Evolutionary conservation across 1,140 invertebrate species (phyloP), one percentile per base, ranked within the genome.

Genomic region (Bombus superbus): DNA sequence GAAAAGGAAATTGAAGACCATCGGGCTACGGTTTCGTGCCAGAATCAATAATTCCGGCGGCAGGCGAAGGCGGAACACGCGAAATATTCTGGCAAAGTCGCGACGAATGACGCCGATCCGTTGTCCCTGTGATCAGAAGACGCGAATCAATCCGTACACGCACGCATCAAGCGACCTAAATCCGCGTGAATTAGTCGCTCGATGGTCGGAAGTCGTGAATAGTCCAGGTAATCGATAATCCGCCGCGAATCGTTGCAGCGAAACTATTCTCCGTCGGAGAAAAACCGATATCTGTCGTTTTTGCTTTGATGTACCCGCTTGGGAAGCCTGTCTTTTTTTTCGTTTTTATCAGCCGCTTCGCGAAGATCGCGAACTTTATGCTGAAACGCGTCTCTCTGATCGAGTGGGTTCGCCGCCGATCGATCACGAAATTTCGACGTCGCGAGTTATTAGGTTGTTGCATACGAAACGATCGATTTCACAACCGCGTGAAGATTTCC

Each of bases 41-140:
- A 87, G 85, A 90, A 91, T 91, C 89, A 87, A 91, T 89, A 91
- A 90, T 83, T 78, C 68, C 74, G 75, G 32, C 66, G 79, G 84
- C 77, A 72, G 80, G 18, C 81, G 32, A 42, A 73, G 62, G 18
- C n/a, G 35, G 35, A 25, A 79, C 83, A 76, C 66, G 78, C 73
- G 88, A 90, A 89, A 89, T 78, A 77, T 73, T 87, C 83, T 73
- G 77, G 62, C 86, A 79, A 35, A 85, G 35, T 32, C 72, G 64
- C 76, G 76, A 28, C 38, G n/a, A 59, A 73, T 76, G 73, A 76
- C 77, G 84, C 62, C 74, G 74, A 22, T 84, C 57, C 47, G 35
- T 40, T 53, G 32, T 59, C 22, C 53, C 62, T 22, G 4, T n/a
- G 57, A 75, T 85, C 79, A 38, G 25, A n/a, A 47, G n/a, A 32